Base-by-base conservation (phyloP, 1,140 invertebrate genomes). In the Heliconius himera region DNA sequence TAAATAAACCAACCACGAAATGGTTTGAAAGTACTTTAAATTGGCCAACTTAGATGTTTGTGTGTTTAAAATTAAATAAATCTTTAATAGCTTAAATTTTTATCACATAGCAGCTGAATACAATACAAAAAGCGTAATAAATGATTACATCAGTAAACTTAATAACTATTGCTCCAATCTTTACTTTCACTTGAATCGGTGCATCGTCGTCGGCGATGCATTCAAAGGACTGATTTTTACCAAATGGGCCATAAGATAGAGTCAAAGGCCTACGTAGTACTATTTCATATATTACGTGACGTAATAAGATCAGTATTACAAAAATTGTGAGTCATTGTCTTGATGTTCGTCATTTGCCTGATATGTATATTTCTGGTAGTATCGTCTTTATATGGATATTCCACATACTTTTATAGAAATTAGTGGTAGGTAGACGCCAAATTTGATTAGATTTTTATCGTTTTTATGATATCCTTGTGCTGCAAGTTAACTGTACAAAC, bases 161-260 rank as follows among this genome's bases (percentile, higher is more conserved):
- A 88, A 86, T 87, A 90, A 87, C 83, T 83, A 86, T 88, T 84
- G 87, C 8, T 56, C 54, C 88, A 90, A 89, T 90, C 84, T 82
- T 79, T 80, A 90, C 91, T 91, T 93, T 93, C 91, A 89, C 90
- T 87, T 75, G 66, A 70, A 85, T 85, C 84, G 83, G 75, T 90
- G 84, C 87, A 87, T 85, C 81, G 76, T 78, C 80, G 54, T 22
- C 83, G 84, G 73, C 80, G 83, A 83, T 78, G 87, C 83, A 88
- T 82, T 88, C 83, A 86, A 89, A 88, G 82, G 82, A 82, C 81
- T 82, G 82, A 84, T 82, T 85, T 82, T 83, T 78, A 80, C 83
- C 74, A 77, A 77, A 84, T 77, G 74, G 76, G 79, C 83, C 81
- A 77, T 74, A 74, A 77, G 85, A 84, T 85, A 81, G 83, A 38